A percentile compares a stretch with the other conserved stretches of the same genome.
Evolutionary conservation across 2,888 invertebrate species (phyloP).

Genomic region (Tribolium freemani): DNA sequence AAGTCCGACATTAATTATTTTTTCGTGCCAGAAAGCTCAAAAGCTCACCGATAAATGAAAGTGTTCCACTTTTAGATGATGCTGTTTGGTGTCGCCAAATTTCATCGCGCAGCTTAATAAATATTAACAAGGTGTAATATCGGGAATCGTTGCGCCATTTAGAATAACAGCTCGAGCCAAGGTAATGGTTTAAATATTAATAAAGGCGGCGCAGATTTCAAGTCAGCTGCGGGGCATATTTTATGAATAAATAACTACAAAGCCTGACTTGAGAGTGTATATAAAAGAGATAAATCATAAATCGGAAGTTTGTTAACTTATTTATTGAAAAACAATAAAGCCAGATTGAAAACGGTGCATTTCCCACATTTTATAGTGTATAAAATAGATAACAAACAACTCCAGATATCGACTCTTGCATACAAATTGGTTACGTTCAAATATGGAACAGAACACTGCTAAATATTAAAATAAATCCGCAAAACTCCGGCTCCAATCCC

Average conservation of each 20-base stretch:
- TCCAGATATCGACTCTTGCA: constrained; percentile 27
- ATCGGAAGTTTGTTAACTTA: constrained; percentile 42
- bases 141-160: constrained; percentile 50
- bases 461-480: not conserved
- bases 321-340: constrained; percentile 44
- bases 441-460: not conserved
- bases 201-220: constrained; percentile 47
- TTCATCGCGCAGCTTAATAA: constrained; percentile 44
- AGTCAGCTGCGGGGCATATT: constrained; percentile 48
- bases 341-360: constrained; percentile 34
- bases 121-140: constrained; percentile 52
- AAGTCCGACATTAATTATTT: constrained; percentile 5
- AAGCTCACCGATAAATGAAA: constrained; percentile 1
- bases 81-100: constrained; percentile 47
- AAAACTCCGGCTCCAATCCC: not conserved
- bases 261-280: constrained; percentile 30
- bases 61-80: not conserved
- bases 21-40: not conserved
- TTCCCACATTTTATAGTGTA: constrained; percentile 37
- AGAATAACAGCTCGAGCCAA: constrained; percentile 48
- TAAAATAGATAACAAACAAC: constrained; percentile 36
- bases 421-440: constrained; percentile 34
- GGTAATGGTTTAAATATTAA: constrained; percentile 51
- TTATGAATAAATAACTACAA: constrained; percentile 42
- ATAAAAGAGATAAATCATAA: constrained; percentile 43